A percentile compares a stretch with the other conserved stretches of the same genome.
phyloP scores from a whole-genome alignment of 2,113 vertebrate species.

The Zosterops borbonicus region DNA sequence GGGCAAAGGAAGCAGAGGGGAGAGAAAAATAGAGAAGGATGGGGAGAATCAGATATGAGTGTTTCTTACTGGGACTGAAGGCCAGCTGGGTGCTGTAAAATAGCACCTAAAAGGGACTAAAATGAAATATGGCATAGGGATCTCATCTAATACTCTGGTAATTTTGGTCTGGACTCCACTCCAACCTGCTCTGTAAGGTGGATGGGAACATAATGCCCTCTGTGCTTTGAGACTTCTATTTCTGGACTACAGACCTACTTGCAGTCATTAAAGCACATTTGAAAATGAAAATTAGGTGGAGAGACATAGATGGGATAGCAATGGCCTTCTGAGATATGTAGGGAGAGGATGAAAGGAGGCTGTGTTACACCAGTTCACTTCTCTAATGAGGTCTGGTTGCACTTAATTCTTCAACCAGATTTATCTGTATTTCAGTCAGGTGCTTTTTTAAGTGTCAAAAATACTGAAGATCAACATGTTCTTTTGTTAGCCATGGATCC shows the following conservation, averaged over 20 bases:
- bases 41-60: neutral
- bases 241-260: slow-evolving; percentile 6
- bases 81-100: neutral
- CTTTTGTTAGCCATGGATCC: neutral
- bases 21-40: neutral
- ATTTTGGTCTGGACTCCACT: neutral
- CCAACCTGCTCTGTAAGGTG: neutral
- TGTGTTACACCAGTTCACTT: neutral
- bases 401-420: neutral
- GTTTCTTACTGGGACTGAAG: neutral
- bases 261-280: slow-evolving; percentile 29
- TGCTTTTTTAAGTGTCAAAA: slow-evolving; percentile 2
- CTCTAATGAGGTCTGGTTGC: neutral
- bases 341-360: neutral
- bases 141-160: neutral
- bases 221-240: slow-evolving; percentile 15
- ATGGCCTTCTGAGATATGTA: neutral
- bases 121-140: neutral
- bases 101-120: neutral
- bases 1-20: neutral
- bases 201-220: slow-evolving; percentile 9
- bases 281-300: slow-evolving; percentile 29
- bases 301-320: neutral
- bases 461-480: neutral
- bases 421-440: neutral